Evolutionary conservation across 2,797 vertebrate genomes (phyloP).

Genomic region (Catamblyrhynchus diadema): DNA sequence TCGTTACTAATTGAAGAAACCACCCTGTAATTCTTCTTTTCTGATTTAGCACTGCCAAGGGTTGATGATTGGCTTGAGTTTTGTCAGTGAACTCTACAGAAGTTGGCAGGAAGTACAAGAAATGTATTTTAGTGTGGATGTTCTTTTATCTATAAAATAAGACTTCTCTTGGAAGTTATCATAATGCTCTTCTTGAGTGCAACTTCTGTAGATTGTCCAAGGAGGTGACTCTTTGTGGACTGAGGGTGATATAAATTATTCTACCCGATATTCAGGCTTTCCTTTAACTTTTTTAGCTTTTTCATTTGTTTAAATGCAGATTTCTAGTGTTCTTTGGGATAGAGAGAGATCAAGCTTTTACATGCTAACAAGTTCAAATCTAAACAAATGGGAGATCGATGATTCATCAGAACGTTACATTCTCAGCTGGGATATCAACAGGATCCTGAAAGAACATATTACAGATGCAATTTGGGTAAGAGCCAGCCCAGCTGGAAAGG

Average conservation of each 20-base stretch:
- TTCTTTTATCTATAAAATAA: neutral
- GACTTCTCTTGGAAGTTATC: neutral
- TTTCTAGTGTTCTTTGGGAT: conserved; percentile 87
- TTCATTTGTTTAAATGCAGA: conserved; percentile 72
- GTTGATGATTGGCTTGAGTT: neutral
- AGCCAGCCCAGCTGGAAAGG: neutral
- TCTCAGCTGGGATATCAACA: conserved; percentile 85
- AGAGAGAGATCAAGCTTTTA: conserved; percentile 80
- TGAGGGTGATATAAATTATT: neutral
- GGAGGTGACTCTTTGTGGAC: neutral
- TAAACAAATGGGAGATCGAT: conserved; percentile 91
- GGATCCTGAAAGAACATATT: conserved; percentile 83
- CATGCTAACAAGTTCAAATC: conserved; percentile 82
- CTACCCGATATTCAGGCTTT: neutral
- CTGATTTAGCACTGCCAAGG: neutral
- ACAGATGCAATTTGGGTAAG: conserved; percentile 94
- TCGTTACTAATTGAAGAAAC: neutral
- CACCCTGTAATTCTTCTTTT: neutral
- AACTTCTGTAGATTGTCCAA: neutral
- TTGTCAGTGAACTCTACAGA: neutral
- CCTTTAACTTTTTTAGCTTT: neutral
- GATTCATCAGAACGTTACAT: conserved; percentile 83
- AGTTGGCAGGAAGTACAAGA: neutral
- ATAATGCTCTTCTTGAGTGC: neutral
- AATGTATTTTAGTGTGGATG: neutral